Conservation (phyloP, 2,113 vertebrate species). For the Dunckerocampus dactyliophorus region DNA sequence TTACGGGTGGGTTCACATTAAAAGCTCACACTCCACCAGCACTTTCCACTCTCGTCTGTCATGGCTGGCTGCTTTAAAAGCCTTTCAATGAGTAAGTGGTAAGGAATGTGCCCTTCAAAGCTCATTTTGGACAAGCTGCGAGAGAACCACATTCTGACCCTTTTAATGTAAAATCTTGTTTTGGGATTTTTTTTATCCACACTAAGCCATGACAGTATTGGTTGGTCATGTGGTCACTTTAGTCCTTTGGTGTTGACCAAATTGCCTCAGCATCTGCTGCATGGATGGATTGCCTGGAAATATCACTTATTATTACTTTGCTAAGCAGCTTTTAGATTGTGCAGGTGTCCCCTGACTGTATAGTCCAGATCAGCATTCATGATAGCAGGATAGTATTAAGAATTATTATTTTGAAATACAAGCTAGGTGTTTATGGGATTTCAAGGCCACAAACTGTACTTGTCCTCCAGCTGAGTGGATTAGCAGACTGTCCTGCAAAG, state of each 20-base stretch:
- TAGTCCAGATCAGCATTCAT: too few species aligned
- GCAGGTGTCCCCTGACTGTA: too few species aligned
- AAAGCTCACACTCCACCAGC: neutral
- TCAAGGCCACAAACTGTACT: too few species aligned
- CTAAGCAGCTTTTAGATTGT: too few species aligned
- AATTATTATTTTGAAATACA: too few species aligned
- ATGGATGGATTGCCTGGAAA: neutral
- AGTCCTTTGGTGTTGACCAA: neutral
- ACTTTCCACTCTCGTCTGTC: conserved; percentile 10
- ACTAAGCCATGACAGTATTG: neutral
- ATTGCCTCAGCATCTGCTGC: neutral
- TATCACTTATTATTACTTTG: neutral
- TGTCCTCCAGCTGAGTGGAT: conserved; percentile 16
- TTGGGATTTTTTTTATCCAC: neutral
- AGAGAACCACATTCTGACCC: neutral
- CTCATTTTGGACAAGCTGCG: conserved; percentile 15
- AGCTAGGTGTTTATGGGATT: too few species aligned
- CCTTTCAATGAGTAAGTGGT: conserved; percentile 21
- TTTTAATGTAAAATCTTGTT: neutral
- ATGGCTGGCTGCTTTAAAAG: conserved; percentile 37
- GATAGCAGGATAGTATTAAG: too few species aligned
- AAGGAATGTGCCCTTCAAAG: conserved; percentile 40
- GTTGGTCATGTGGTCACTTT: neutral
- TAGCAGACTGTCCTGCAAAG: neutral
- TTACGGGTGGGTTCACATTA: conserved; percentile 1